phyloP scores from a whole-genome alignment of 2,888 invertebrate species.

The Elysia crispata region DNA sequence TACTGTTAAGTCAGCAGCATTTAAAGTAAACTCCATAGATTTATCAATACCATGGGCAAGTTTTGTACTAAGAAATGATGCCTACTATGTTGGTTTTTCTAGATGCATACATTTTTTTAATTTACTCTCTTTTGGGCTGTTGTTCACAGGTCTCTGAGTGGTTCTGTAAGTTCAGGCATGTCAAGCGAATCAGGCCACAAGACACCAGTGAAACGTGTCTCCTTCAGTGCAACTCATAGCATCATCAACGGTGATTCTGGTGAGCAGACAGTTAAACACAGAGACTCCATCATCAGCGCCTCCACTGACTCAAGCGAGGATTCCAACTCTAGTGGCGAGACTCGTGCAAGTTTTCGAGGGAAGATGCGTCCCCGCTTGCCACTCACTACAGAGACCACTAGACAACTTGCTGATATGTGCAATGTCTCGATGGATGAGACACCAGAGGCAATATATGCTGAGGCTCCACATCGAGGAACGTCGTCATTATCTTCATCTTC shows the following conservation, averaged over 20 bases:
- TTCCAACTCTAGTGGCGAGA: conserved; percentile 69
- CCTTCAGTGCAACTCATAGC: conserved; percentile 71
- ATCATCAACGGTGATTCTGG: conserved; percentile 67
- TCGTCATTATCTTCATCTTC: conserved; percentile 40
- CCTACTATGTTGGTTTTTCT: no score
- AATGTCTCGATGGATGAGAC: conserved; percentile 65
- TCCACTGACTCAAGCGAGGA: conserved; percentile 73
- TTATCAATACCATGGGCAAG: no score
- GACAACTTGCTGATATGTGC: conserved; percentile 71
- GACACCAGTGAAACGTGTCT: conserved; percentile 70
- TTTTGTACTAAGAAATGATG: no score
- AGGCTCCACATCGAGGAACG: conserved; percentile 47
- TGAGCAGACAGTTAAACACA: conserved; percentile 64
- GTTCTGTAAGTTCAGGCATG: conserved; percentile 41
- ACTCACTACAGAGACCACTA: conserved; percentile 71
- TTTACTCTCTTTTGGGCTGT: not conserved
- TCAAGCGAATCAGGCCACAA: conserved; percentile 55
- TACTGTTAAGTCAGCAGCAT: no score
- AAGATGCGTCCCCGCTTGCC: conserved; percentile 70
- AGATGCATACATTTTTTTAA: not conserved
- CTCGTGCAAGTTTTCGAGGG: conserved; percentile 57
- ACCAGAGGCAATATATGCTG: conserved; percentile 54
- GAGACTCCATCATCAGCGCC: conserved; percentile 72
- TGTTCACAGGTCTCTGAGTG: conserved; percentile 41
- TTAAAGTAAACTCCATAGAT: no score